These are phyloP conservation scores for Pao palembangensis DNA, from an alignment of 2,113 vertebrate species.

Conservation along the genomic window DNA sequence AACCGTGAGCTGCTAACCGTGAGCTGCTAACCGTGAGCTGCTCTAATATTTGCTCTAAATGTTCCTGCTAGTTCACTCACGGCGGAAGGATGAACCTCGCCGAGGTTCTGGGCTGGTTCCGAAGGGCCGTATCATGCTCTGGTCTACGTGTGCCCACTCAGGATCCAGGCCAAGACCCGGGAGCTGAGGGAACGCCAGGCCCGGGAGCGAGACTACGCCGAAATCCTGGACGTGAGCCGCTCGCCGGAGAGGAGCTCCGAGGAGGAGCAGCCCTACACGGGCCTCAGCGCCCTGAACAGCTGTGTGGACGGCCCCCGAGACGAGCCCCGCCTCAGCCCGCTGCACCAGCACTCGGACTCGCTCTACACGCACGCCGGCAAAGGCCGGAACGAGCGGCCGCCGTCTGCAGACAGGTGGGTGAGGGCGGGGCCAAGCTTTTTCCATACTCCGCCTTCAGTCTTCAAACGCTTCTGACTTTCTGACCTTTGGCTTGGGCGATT, in stretches of 20 bases:
- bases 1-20: too few species aligned
- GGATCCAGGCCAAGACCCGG: constrained; percentile 92
- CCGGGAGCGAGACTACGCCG: constrained; percentile 87
- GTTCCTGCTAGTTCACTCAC: too few species aligned
- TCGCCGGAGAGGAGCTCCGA: constrained; percentile 66
- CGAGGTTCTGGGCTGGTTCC: too few species aligned
- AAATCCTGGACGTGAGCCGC: constrained; percentile 84
- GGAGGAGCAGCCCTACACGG: constrained; percentile 75
- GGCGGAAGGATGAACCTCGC: too few species aligned
- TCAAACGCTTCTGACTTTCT: background rate
- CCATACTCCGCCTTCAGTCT: too few species aligned
- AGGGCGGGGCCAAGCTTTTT: too few species aligned
- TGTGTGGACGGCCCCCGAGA: constrained; percentile 63
- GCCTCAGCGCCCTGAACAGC: constrained; percentile 75
- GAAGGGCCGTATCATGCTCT: too few species aligned
- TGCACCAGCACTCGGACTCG: constrained; percentile 69
- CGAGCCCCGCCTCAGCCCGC: constrained; percentile 74
- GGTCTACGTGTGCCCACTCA: constrained; percentile 35
- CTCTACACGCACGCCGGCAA: constrained; percentile 85
- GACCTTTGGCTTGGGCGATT: background rate
- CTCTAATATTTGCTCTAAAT: too few species aligned
- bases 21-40: too few species aligned
- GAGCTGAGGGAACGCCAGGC: constrained; percentile 89
- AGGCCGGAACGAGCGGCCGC: constrained; percentile 76
- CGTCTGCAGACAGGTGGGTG: constrained; percentile 88